Evolutionary conservation across 2,888 invertebrate genomes (phyloP).

Genomic region (Copidosoma aretas): DNA sequence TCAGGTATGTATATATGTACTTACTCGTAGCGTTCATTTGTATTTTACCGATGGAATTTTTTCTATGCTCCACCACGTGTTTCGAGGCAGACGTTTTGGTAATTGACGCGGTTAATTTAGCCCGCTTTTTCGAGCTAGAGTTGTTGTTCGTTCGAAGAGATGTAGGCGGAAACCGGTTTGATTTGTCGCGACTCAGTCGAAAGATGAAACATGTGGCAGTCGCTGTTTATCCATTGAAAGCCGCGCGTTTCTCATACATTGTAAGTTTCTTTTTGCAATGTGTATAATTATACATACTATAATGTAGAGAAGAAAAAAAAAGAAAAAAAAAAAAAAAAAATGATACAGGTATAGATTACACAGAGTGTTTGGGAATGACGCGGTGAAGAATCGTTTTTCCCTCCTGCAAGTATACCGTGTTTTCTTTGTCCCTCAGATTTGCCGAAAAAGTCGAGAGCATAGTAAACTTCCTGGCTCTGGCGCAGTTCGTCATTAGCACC

Average conservation of each 20-base stretch:
- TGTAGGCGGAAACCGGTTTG: not conserved
- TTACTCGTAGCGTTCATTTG: no score
- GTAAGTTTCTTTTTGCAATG: no score
- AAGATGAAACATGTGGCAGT: no score
- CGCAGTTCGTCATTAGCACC: conserved; percentile 54
- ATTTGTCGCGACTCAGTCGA: not conserved
- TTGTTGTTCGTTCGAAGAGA: not conserved
- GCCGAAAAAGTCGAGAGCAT: conserved; percentile 52
- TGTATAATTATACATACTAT: not conserved
- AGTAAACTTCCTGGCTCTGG: conserved; percentile 53
- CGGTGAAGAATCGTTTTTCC: no score
- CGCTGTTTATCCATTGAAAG: no score
- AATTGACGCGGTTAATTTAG: not conserved
- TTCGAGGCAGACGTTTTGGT: no score
- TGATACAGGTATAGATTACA: no score
- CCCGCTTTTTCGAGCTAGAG: not conserved
- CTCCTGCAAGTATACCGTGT: no score
- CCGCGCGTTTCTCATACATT: not conserved
- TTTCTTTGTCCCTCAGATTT: conserved; percentile 44
- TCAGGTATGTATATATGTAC: no score
- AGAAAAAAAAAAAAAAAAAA: not conserved
- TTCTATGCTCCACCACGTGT: no score
- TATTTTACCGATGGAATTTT: no score
- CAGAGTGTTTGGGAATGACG: no score
- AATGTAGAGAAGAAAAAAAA: not conserved